Evolutionary conservation across 2,113 vertebrate species (phyloP).

Genomic region (Bujurquina vittata): DNA sequence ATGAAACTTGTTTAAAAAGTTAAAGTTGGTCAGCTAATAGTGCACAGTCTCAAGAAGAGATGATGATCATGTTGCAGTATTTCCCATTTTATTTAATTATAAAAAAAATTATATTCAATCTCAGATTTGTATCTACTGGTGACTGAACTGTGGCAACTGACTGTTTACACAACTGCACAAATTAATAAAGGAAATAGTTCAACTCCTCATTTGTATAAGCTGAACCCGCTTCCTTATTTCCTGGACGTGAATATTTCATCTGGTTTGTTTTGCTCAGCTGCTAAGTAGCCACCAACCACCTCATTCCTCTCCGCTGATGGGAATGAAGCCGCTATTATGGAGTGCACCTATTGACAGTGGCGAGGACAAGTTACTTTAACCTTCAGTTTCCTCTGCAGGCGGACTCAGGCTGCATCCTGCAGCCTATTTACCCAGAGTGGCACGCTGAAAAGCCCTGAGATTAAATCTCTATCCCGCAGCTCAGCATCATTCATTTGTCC

Average conservation of each 20-base stretch:
- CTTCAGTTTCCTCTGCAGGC: constrained; percentile 68
- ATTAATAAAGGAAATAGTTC: neutral
- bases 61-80: neutral
- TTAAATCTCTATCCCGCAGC: constrained; percentile 68
- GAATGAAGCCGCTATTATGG: constrained; percentile 53
- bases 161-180: neutral
- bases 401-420: constrained; percentile 29
- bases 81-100: neutral
- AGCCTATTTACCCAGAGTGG: constrained; percentile 63
- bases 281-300: constrained; percentile 43
- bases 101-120: neutral
- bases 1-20: neutral
- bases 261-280: constrained; percentile 52
- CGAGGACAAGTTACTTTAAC: constrained; percentile 72
- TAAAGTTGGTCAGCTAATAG: fast-evolving
- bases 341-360: constrained; percentile 20
- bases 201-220: neutral
- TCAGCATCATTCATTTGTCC: constrained; percentile 72
- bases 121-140: neutral
- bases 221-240: neutral
- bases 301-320: constrained; percentile 29
- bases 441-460: constrained; percentile 64
- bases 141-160: neutral
- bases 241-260: constrained; percentile 51
- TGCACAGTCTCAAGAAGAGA: neutral